phyloP scores from a whole-genome alignment of 2,797 vertebrate genomes.

The Sylvia borin region DNA sequence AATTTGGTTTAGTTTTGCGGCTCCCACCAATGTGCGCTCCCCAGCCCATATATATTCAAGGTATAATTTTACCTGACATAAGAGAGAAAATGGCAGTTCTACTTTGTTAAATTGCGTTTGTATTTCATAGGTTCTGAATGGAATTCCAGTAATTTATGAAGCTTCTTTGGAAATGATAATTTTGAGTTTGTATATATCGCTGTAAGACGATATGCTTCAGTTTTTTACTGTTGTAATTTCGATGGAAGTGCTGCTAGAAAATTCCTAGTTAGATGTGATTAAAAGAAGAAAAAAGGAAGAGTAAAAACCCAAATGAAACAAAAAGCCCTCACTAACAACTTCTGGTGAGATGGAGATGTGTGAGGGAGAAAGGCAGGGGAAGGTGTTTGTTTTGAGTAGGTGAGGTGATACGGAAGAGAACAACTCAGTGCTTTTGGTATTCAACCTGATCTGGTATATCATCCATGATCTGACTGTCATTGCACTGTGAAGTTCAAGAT shows the following conservation, averaged over 20 bases:
- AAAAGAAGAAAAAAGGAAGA: background rate
- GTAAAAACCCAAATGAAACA: background rate
- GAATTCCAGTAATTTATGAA: background rate
- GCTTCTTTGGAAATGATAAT: background rate
- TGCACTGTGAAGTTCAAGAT: background rate
- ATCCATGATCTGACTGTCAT: background rate
- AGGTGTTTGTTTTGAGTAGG: background rate
- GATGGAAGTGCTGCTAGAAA: background rate
- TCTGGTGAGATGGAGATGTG: background rate
- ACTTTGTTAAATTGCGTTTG: background rate
- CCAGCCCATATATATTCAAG: constrained; percentile 89
- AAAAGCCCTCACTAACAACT: background rate
- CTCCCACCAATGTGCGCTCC: constrained; percentile 94
- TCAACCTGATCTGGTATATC: background rate
- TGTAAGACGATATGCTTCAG: background rate
- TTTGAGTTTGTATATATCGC: background rate
- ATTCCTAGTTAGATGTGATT: background rate
- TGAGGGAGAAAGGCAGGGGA: background rate
- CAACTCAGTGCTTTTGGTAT: background rate
- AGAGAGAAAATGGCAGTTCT: background rate
- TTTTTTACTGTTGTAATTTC: background rate
- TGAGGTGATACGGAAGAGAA: background rate
- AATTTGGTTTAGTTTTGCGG: constrained; percentile 99
- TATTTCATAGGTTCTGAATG: background rate
- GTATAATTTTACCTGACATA: constrained; percentile 66